Evolutionary conservation across 2,888 invertebrate genomes (phyloP).

Genomic region (Pristionchus entomophagus): DNA sequence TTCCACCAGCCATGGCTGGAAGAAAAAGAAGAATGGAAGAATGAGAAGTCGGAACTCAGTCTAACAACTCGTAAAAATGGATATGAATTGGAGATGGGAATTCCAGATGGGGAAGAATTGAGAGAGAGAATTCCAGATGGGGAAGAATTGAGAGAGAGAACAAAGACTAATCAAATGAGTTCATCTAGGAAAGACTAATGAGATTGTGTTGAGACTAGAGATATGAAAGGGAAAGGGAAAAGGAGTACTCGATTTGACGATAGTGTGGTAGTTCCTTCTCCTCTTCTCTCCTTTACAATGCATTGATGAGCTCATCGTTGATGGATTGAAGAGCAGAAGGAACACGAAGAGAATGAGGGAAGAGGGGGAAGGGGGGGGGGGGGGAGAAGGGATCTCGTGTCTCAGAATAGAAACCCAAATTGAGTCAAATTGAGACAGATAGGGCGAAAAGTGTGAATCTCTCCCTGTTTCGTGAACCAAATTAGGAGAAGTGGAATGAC

Average conservation of each 20-base stretch:
- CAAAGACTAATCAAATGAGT: conserved; percentile 21
- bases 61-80: not conserved
- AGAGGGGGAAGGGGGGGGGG: not conserved
- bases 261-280: conserved; percentile 22
- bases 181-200: conserved; percentile 21
- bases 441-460: conserved; percentile 18
- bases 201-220: not conserved
- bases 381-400: not conserved
- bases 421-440: not conserved
- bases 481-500: conserved; percentile 3
- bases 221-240: not conserved
- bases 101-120: not conserved
- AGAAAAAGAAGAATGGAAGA: not conserved
- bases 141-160: not conserved
- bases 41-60: not conserved
- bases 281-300: conserved; percentile 25
- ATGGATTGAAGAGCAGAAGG: conserved; percentile 12
- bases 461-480: conserved; percentile 29
- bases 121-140: not conserved
- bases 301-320: conserved; percentile 27
- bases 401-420: not conserved
- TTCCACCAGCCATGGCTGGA: conserved; percentile 54
- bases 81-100: conserved; percentile 29
- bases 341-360: conserved; percentile 18
- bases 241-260: conserved; percentile 22